A percentile compares a stretch with the other conserved stretches of the same genome.
Conservation (phyloP, 1,140 invertebrate genomes). For the Hypsibius dujardini region DNA sequence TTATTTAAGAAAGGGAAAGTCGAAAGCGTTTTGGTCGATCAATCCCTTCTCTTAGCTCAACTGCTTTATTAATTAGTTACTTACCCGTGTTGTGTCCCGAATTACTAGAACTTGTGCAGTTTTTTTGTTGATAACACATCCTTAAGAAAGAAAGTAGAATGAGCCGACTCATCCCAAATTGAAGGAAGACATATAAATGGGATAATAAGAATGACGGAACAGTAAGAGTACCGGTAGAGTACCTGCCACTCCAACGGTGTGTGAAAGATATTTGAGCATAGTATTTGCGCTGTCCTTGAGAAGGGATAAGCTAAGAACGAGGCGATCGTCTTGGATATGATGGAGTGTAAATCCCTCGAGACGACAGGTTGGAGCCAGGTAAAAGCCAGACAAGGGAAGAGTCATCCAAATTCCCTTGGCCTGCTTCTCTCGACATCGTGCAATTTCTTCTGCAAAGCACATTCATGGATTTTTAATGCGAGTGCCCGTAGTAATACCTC, state of each 20-base stretch:
- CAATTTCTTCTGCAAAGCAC: neutral
- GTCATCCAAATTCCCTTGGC: neutral
- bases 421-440: neutral
- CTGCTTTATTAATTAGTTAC: neutral
- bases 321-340: neutral
- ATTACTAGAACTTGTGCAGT: neutral
- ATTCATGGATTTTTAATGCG: no score
- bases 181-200: neutral
- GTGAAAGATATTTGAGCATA: neutral
- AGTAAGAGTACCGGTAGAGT: neutral
- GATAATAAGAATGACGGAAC: neutral
- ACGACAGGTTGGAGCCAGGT: neutral
- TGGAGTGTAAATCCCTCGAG: neutral
- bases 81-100: neutral
- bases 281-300: neutral
- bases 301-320: neutral
- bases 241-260: neutral
- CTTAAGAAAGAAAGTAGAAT: neutral
- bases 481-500: no score
- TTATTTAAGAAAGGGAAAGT: neutral
- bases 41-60: no score
- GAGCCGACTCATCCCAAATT: neutral
- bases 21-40: no score
- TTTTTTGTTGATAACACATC: constrained; percentile 6
- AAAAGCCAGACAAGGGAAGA: neutral